These are phyloP conservation scores for Agrilus mali DNA, from an alignment of 2,888 invertebrate genomes.

Conservation along the genomic window DNA sequence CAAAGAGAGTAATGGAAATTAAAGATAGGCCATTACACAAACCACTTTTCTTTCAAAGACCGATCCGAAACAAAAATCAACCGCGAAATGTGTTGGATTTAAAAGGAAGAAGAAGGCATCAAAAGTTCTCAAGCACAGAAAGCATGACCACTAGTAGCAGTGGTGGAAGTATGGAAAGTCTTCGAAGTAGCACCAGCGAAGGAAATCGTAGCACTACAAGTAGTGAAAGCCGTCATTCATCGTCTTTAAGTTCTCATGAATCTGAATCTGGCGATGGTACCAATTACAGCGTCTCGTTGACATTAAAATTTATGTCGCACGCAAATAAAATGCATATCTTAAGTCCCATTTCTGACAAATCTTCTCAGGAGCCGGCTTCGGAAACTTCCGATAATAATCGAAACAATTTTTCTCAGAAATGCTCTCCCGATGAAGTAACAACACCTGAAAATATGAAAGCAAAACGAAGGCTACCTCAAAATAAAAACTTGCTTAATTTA, in stretches of 20 bases:
- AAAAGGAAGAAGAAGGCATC: slow-evolving; percentile 50
- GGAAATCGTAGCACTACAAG: slow-evolving; percentile 77
- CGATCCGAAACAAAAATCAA: slow-evolving; percentile 12
- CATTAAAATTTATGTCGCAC: slow-evolving; percentile 55
- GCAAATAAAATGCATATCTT: slow-evolving; percentile 70
- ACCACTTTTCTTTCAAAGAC: slow-evolving; percentile 23
- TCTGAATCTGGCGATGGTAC: slow-evolving; percentile 64
- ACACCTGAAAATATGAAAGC: slow-evolving; percentile 41
- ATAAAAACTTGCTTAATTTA: slow-evolving; percentile 61
- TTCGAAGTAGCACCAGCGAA: slow-evolving; percentile 77
- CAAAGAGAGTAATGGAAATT: slow-evolving; percentile 46
- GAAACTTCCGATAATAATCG: slow-evolving; percentile 73
- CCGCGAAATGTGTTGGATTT: slow-evolving; percentile 32
- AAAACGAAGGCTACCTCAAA: slow-evolving; percentile 57
- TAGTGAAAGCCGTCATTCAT: slow-evolving; percentile 72
- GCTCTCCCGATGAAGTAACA: slow-evolving; percentile 53
- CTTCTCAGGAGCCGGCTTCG: slow-evolving; percentile 74
- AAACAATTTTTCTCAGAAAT: slow-evolving; percentile 65
- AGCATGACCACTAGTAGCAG: slow-evolving; percentile 81
- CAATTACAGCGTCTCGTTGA: slow-evolving; percentile 42
- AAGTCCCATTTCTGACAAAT: slow-evolving; percentile 83
- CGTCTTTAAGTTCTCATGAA: slow-evolving; percentile 74
- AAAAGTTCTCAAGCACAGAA: slow-evolving; percentile 66
- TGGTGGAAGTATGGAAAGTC: slow-evolving; percentile 77
- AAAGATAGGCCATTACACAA: slow-evolving; percentile 53